Conservation (phyloP, 2,113 vertebrate genomes). For the Picathartes gymnocephalus region DNA sequence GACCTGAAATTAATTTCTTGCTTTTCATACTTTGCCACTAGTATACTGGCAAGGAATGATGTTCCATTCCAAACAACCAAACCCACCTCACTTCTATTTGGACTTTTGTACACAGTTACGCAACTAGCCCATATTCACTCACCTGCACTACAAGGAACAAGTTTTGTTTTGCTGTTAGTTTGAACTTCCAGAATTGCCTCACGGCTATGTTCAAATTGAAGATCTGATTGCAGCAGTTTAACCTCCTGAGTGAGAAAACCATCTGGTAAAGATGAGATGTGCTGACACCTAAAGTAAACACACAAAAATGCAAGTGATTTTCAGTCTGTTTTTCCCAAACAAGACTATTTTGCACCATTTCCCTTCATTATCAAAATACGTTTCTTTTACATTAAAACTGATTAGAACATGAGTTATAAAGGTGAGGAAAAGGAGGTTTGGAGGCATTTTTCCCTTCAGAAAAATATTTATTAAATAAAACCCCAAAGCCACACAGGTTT, state of each 20-base stretch:
- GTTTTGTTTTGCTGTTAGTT: conserved; percentile 58
- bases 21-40: background rate
- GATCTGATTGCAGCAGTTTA: conserved; percentile 77
- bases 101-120: background rate
- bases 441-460: background rate
- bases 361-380: background rate
- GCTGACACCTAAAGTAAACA: conserved; percentile 74
- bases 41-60: background rate
- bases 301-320: background rate
- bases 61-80: background rate
- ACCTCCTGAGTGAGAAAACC: conserved; percentile 75
- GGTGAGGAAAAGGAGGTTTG: background rate
- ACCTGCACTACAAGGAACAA: conserved; percentile 91
- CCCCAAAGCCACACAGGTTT: background rate
- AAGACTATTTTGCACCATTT: background rate
- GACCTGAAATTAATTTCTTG: background rate
- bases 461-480: background rate
- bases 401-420: background rate
- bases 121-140: background rate
- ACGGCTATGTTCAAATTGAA: conserved; percentile 85
- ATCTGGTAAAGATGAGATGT: conserved; percentile 73
- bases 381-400: background rate
- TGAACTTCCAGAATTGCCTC: conserved; percentile 62
- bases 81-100: background rate
- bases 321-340: background rate